phyloP scores from a whole-genome alignment of 2,888 invertebrate species.

The Byasa hedistus region DNA sequence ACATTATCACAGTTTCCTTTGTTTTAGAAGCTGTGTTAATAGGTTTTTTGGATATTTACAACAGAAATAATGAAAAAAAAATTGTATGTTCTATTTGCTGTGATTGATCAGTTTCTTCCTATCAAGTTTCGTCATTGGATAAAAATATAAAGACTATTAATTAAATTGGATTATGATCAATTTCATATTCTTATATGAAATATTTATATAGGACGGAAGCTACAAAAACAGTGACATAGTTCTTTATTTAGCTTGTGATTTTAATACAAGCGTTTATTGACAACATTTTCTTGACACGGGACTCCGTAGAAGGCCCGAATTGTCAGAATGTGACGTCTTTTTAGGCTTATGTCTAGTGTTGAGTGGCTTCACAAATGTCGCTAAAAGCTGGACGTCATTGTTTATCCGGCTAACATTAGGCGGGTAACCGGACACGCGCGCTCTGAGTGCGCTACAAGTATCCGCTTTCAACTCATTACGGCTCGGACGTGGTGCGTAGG shows the following conservation, averaged over 20 bases:
- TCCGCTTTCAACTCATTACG: constrained; percentile 81
- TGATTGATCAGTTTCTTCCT: too few relatives aligned
- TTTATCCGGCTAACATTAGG: constrained; percentile 80
- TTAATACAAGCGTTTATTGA: background rate
- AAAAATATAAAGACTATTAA: too few relatives aligned
- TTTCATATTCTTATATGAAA: too few relatives aligned
- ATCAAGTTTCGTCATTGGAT: too few relatives aligned
- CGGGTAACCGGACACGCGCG: constrained; percentile 80
- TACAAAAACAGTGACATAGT: background rate
- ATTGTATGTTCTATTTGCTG: too few relatives aligned
- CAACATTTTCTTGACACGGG: constrained; percentile 22
- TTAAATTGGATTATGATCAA: too few relatives aligned
- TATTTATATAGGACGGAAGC: too few relatives aligned
- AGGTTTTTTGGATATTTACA: too few relatives aligned
- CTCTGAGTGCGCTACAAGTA: constrained; percentile 80
- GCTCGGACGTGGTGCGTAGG: constrained; percentile 78
- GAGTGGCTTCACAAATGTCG: constrained; percentile 80
- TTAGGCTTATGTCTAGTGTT: constrained; percentile 77
- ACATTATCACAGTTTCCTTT: too few relatives aligned
- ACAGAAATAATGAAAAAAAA: too few relatives aligned
- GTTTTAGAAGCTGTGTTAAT: too few relatives aligned
- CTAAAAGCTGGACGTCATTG: constrained; percentile 80
- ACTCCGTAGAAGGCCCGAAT: constrained; percentile 61
- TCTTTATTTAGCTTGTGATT: background rate
- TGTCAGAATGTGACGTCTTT: constrained; percentile 72